A percentile compares a stretch with the other conserved stretches of the same genome.
Evolutionary conservation across 2,888 invertebrate species (phyloP).

Genomic region (Rhaphigaster nebulosa): DNA sequence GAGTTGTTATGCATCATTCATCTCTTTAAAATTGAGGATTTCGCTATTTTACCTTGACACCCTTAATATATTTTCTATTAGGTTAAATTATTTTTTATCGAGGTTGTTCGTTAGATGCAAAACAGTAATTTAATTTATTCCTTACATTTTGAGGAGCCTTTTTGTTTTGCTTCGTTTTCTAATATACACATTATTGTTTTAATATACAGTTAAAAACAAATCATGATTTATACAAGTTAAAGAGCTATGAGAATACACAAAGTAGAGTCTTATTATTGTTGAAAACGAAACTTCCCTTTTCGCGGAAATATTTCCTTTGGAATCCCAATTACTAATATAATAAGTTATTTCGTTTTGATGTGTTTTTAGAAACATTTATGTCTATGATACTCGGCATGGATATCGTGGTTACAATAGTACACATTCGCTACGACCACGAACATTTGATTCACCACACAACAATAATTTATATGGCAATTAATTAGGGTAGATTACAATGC

Average conservation of each 20-base stretch:
- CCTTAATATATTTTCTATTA: no score
- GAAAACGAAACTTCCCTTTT: background rate
- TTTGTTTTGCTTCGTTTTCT: no score
- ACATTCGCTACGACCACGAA: background rate
- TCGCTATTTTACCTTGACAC: no score
- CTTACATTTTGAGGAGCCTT: no score
- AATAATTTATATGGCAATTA: constrained; percentile 1
- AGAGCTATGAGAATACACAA: background rate
- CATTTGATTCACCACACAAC: background rate
- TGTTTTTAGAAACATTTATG: background rate
- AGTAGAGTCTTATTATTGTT: background rate
- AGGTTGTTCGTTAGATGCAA: no score
- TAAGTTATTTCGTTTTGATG: background rate
- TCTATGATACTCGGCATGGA: background rate
- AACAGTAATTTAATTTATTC: no score
- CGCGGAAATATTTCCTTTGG: background rate
- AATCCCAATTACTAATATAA: background rate
- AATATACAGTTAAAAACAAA: no score
- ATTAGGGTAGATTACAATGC: background rate
- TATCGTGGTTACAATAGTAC: background rate
- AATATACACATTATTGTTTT: no score
- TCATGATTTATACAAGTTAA: background rate
- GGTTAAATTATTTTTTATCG: no score
- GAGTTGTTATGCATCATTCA: no score
- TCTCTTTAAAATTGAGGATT: no score